Percentiles rank a stretch among this genome's conserved stretches.
Evolutionary conservation across 2,113 vertebrate genomes (phyloP).

Genomic region (Chloropsis cyanopogon): DNA sequence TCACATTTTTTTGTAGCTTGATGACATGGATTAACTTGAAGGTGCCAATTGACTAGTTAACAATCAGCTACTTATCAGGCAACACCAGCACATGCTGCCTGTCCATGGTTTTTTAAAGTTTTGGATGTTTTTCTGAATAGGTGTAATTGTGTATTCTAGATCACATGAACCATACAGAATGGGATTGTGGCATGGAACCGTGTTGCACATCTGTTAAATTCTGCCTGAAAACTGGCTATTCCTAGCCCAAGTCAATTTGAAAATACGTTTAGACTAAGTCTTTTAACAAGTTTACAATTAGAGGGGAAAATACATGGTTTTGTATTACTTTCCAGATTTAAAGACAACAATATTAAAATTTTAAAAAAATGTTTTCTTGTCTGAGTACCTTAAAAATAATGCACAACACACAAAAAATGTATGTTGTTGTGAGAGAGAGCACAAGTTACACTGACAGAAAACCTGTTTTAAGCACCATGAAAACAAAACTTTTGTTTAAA

Average conservation of each 20-base stretch:
- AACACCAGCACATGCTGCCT: not conserved
- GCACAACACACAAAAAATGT: not conserved
- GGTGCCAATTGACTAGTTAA: not conserved
- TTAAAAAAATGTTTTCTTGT: not conserved
- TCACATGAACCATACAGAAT: not conserved
- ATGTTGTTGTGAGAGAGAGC: not conserved
- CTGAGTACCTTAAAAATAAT: not conserved
- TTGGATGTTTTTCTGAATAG: not conserved
- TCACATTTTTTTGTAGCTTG: not conserved
- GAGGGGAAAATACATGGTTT: not conserved
- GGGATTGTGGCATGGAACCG: not conserved
- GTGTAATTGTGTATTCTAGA: not conserved
- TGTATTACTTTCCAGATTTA: conserved; percentile 32
- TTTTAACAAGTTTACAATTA: not conserved
- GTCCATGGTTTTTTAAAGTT: not conserved
- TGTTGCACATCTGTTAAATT: not conserved
- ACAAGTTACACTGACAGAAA: not conserved
- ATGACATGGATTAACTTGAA: not conserved
- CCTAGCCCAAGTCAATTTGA: not conserved
- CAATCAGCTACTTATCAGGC: not conserved
- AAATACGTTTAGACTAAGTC: conserved; percentile 1
- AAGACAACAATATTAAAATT: not conserved
- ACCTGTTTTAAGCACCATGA: not conserved
- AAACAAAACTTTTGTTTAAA: not conserved
- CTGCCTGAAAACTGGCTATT: not conserved